These are phyloP conservation scores for Idaea biselata DNA, from an alignment of 2,888 invertebrate species.

Conservation along the genomic window DNA sequence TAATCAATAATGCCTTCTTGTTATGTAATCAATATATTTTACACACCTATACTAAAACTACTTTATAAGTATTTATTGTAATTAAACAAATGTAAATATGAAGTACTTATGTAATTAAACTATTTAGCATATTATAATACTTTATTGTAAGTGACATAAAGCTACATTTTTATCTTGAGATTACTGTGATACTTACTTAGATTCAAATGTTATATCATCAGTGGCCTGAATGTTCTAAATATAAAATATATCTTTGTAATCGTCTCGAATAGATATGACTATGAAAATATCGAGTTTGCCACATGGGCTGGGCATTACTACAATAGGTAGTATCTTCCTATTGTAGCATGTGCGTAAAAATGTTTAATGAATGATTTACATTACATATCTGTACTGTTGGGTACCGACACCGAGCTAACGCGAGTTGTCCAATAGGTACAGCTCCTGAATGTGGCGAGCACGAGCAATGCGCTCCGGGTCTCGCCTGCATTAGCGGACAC, in stretches of 20 bases:
- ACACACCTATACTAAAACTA: background rate
- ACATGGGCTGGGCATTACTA: background rate
- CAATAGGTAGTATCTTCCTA: background rate
- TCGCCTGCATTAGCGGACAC: slow-evolving; percentile 88
- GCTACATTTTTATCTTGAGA: background rate
- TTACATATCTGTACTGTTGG: background rate
- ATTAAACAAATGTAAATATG: background rate
- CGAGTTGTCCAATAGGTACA: slow-evolving; percentile 56
- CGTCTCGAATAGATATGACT: background rate
- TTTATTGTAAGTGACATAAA: background rate
- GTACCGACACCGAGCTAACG: background rate
- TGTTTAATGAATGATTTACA: background rate
- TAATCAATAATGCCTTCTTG: slow-evolving; percentile 53
- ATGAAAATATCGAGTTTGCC: background rate
- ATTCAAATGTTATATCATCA: background rate
- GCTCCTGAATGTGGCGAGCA: slow-evolving; percentile 90
- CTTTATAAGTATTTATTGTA: background rate
- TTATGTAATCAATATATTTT: slow-evolving; percentile 15
- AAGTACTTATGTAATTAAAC: background rate
- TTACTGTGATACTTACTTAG: slow-evolving; percentile 12
- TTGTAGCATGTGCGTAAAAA: background rate
- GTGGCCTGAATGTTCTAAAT: background rate
- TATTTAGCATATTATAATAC: slow-evolving; percentile 4
- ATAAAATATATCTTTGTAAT: background rate
- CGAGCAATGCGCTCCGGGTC: slow-evolving; percentile 87